phyloP scores from a whole-genome alignment of 2,797 vertebrate species.

The Rousettus madagascariensis region DNA sequence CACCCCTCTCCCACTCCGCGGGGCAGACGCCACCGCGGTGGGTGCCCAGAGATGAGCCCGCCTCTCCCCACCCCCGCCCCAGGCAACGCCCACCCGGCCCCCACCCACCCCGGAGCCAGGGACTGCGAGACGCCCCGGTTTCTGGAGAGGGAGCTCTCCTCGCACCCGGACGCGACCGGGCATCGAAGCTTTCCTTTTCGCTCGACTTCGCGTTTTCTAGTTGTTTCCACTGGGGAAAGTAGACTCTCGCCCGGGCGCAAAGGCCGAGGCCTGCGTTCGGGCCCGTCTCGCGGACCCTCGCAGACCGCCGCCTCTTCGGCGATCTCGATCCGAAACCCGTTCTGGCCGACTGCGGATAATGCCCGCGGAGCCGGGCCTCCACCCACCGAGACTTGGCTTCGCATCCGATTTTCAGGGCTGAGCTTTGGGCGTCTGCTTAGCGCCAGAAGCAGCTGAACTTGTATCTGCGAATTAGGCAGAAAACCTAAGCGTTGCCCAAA shows the following conservation, averaged over 20 bases:
- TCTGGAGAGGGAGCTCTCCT: not conserved
- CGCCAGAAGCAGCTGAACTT: not conserved
- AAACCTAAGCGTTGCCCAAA: not conserved
- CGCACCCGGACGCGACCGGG: rapidly evolving
- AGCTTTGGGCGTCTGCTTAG: not conserved
- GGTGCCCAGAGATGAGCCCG: not conserved
- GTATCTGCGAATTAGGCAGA: not conserved
- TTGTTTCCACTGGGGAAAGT: not conserved
- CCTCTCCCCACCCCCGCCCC: not conserved
- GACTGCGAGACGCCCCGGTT: not conserved
- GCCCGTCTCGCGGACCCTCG: not conserved
- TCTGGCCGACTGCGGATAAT: not conserved
- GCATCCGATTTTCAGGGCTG: not conserved
- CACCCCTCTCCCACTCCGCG: rapidly evolving
- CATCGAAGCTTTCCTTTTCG: not conserved
- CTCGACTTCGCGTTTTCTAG: not conserved
- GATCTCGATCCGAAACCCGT: not conserved
- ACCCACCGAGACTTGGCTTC: not conserved
- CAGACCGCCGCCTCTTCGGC: not conserved
- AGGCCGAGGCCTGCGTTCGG: not conserved
- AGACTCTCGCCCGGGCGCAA: not conserved
- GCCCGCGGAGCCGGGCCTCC: not conserved
- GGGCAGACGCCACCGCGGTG: rapidly evolving
- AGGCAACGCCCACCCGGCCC: too few relatives aligned
- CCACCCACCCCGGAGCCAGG: not conserved